These are phyloP conservation scores for Calephelis perditalis DNA, from an alignment of 2,888 invertebrate genomes.

Conservation along the genomic window DNA sequence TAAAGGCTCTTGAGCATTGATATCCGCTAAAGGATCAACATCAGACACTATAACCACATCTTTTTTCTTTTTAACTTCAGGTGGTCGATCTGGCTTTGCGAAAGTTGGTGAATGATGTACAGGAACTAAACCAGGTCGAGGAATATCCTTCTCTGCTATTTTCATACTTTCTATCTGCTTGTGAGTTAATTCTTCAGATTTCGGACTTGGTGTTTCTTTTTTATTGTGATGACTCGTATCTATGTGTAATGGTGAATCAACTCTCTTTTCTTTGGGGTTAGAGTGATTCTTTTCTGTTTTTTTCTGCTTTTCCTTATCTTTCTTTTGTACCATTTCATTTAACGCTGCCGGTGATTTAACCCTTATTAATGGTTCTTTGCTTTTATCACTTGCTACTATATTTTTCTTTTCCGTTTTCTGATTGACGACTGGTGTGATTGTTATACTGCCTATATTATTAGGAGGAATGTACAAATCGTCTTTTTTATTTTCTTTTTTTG, in stretches of 20 bases:
- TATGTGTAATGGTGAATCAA: slow-evolving; percentile 47
- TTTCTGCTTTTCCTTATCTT: slow-evolving; percentile 41
- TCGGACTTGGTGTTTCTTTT: slow-evolving; percentile 46
- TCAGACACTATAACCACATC: slow-evolving; percentile 9
- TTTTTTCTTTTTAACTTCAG: slow-evolving; percentile 13
- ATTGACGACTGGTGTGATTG: slow-evolving; percentile 60
- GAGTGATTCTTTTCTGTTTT: slow-evolving; percentile 40
- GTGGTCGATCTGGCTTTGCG: slow-evolving; percentile 8
- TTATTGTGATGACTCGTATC: slow-evolving; percentile 53
- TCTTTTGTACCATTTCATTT: slow-evolving; percentile 60
- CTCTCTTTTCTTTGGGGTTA: slow-evolving; percentile 29
- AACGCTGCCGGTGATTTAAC: slow-evolving; percentile 66
- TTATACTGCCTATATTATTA: slow-evolving; percentile 66
- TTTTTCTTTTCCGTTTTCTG: slow-evolving; percentile 46
- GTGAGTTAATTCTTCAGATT: slow-evolving; percentile 46
- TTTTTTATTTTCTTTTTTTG: slow-evolving; percentile 47
- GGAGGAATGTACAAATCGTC: slow-evolving; percentile 54
- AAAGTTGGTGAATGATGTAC: slow-evolving; percentile 24
- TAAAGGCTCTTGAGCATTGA: slow-evolving; percentile 44
- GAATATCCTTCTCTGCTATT: slow-evolving; percentile 56
- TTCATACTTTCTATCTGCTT: slow-evolving; percentile 57
- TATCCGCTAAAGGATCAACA: slow-evolving; percentile 46
- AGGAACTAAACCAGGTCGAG: slow-evolving; percentile 54
- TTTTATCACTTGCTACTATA: slow-evolving; percentile 34
- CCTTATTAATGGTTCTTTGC: slow-evolving; percentile 51